These are phyloP conservation scores for Martes martes DNA, from an alignment of 2,113 vertebrate species.

Conservation along the genomic window DNA sequence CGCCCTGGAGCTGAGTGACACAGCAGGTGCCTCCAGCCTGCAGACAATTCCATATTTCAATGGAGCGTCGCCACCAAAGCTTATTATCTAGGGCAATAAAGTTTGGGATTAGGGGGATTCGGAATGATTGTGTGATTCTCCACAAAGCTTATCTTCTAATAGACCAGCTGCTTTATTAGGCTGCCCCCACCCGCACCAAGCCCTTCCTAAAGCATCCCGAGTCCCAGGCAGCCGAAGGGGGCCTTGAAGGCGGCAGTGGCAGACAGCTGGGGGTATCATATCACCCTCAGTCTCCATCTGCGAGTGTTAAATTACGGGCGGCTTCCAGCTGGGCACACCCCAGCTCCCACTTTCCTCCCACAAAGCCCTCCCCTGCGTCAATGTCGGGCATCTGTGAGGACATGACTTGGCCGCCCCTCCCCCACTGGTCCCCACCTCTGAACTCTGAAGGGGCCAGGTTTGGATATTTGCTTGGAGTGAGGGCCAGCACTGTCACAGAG, in stretches of 20 bases:
- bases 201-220: conserved; percentile 73
- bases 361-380: conserved; percentile 25
- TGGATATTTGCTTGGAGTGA: neutral
- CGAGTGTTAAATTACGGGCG: conserved; percentile 77
- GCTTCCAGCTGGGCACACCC: conserved; percentile 79
- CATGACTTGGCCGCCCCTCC: neutral
- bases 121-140: conserved; percentile 82
- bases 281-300: conserved; percentile 77
- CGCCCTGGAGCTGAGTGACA: conserved; percentile 71
- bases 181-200: conserved; percentile 33
- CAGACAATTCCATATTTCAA: conserved; percentile 79
- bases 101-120: conserved; percentile 84
- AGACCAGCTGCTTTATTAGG: conserved; percentile 84
- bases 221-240: conserved; percentile 58
- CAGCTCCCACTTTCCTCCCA: conserved; percentile 70
- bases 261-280: conserved; percentile 81
- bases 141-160: conserved; percentile 84
- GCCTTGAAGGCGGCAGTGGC: conserved; percentile 53
- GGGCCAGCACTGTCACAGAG: neutral
- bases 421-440: neutral
- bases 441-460: neutral
- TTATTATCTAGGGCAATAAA: conserved; percentile 84
- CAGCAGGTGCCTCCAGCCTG: conserved; percentile 79
- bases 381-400: conserved; percentile 49
- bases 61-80: conserved; percentile 79